phyloP scores from a whole-genome alignment of 1,140 invertebrate species.

The Nasonia longicornis region DNA sequence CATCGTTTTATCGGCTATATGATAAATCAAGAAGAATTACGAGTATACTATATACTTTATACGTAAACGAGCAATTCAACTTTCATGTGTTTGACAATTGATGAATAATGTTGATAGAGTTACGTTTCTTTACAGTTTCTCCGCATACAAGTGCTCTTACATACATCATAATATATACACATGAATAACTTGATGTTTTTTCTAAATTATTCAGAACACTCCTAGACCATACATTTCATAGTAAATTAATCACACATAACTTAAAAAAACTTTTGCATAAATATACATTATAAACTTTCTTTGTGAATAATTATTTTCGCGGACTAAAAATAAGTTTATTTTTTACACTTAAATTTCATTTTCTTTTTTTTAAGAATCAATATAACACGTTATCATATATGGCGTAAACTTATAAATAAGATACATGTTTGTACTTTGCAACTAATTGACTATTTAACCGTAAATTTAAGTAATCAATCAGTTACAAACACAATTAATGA shows the following conservation, averaged over 20 bases:
- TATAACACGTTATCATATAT: constrained; percentile 1
- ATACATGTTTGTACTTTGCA: background rate
- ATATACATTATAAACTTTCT: constrained; percentile 10
- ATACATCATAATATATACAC: constrained; percentile 32
- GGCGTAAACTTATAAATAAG: constrained; percentile 4
- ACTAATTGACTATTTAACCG: background rate
- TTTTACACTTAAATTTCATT: background rate
- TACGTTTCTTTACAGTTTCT: constrained; percentile 15
- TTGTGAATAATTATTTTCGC: background rate
- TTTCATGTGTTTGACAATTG: background rate
- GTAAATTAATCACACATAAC: constrained; percentile 1
- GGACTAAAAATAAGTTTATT: background rate
- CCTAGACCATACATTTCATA: background rate
- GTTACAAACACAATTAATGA: background rate
- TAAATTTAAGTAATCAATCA: background rate
- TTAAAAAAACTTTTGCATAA: constrained; percentile 2
- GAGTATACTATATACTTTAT: background rate
- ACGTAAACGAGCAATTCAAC: too few relatives aligned
- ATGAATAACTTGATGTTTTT: constrained; percentile 1
- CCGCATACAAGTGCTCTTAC: background rate
- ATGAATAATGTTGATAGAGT: background rate
- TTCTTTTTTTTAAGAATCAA: constrained; percentile 16
- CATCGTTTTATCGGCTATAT: background rate
- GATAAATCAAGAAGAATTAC: background rate
- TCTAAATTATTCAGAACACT: background rate